A percentile compares a stretch with the other conserved stretches of the same genome.
Evolutionary conservation across 2,888 invertebrate species (phyloP).

Genomic region (Campopleginae sp.): DNA sequence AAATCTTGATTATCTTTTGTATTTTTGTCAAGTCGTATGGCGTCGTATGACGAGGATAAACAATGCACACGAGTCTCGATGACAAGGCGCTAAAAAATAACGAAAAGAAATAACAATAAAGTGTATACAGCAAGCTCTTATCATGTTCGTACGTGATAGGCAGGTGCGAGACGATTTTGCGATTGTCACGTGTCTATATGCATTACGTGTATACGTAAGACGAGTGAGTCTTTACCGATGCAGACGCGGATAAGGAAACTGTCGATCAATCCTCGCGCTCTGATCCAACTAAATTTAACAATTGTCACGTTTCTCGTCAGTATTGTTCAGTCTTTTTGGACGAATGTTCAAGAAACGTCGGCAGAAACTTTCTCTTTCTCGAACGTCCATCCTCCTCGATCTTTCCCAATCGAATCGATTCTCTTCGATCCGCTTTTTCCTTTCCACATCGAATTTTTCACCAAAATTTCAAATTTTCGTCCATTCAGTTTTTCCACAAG

Average conservation of each 20-base stretch:
- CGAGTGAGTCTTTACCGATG: conserved; percentile 3
- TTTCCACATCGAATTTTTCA: not conserved
- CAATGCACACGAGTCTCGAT: conserved; percentile 16
- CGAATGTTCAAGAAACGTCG: conserved; percentile 7
- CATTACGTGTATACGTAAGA: not conserved
- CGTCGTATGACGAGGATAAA: not conserved
- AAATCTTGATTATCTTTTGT: not conserved
- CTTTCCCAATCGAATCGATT: not conserved
- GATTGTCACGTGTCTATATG: conserved; percentile 23
- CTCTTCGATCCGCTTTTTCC: not conserved
- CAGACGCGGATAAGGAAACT: conserved; percentile 29
- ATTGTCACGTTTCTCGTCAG: conserved; percentile 4
- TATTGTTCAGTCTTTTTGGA: not conserved
- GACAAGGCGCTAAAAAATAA: conserved; percentile 30
- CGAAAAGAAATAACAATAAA: conserved; percentile 8
- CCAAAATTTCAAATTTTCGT: not conserved
- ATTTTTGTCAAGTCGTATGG: not conserved
- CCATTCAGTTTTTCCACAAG: not conserved
- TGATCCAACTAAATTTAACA: not conserved
- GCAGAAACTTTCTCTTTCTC: not conserved
- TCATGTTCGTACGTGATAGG: conserved; percentile 53
- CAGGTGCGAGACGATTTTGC: conserved; percentile 53
- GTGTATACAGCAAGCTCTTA: conserved; percentile 39
- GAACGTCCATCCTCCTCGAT: not conserved
- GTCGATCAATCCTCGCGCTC: conserved; percentile 30